Base-by-base conservation (phyloP, 1,140 invertebrate species). In the Brachystomella parvula region DNA sequence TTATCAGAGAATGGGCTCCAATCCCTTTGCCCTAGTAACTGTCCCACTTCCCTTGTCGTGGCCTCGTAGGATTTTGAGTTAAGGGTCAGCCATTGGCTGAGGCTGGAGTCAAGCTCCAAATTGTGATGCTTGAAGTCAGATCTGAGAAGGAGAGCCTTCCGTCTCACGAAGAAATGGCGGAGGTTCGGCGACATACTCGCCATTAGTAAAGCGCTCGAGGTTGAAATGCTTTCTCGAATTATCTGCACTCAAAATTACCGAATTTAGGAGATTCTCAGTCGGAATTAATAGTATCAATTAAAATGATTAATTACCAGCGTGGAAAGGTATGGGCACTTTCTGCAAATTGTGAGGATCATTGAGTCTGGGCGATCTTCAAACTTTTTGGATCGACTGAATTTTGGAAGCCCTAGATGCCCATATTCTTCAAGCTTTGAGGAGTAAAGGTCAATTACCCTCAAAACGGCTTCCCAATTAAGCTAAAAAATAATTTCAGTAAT, bases 211-310 rank as follows among this genome's bases (percentile, higher is more conserved):
- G 90, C 80, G 1, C 89, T 91, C 0, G 86, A 82, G 0, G 89
- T 90, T 1, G 89, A 92, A 60, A 93, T 83, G 74, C 87, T 80
- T 74, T 92, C 89, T 2, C 87, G 81, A 21, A 92, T 83, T 70
- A 89, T 79, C 87, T 88, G 72, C 15, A 53, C 30, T 15, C 53
- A 44, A 58, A 29, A n/a, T 47, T 53, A 56, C 24, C 32, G 21
- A 2, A 56, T n/a, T 19, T 61, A 15, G 17, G 1, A 2, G 33
- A 19, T 26, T 19, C 6, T 64, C 12, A 9, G 29, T 17, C 33
- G 21, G 19, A 29, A 64, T 32, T 61, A 15, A 1, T 35, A 58
- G 49, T 29, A 35, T 28, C 35, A 21, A 39, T 30, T 17, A 21
- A 47, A 2, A 0, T 29, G 3, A 28, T 28, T 65, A 57, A 9